A percentile compares a stretch with the other conserved stretches of the same genome.
Evolutionary conservation across 2,888 invertebrate genomes (phyloP).

Genomic region (Furcula furcula): DNA sequence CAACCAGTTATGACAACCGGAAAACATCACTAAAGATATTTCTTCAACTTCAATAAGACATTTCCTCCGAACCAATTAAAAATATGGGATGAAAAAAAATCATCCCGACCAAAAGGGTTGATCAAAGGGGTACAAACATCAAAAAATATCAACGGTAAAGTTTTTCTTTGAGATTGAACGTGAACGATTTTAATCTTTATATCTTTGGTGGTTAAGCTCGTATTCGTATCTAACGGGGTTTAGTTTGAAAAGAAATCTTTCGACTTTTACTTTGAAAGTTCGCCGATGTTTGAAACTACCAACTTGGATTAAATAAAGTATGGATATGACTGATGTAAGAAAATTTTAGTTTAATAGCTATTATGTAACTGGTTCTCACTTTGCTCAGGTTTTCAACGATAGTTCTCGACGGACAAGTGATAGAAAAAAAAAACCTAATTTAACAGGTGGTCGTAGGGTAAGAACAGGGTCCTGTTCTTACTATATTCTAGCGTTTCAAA

Average conservation of each 20-base stretch:
- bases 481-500: too few relatives aligned
- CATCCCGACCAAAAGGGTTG: constrained; percentile 1
- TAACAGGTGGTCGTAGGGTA: too few relatives aligned
- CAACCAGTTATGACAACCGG: not conserved
- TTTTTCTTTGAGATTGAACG: not conserved
- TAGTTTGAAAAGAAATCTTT: constrained; percentile 20
- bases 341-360: too few relatives aligned
- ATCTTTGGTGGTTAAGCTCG: constrained; percentile 1
- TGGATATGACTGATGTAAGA: constrained; percentile 14
- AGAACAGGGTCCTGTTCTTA: too few relatives aligned
- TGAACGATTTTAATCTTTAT: not conserved
- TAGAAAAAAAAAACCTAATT: too few relatives aligned
- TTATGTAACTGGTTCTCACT: too few relatives aligned
- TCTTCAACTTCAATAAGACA: constrained; percentile 1
- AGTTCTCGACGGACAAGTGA: too few relatives aligned
- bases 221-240: constrained; percentile 5
- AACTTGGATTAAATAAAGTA: constrained; percentile 13
- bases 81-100: not conserved
- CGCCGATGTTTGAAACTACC: constrained; percentile 28
- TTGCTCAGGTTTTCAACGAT: too few relatives aligned
- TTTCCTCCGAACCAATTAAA: constrained; percentile 2
- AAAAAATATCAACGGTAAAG: constrained; percentile 2
- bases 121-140: constrained; percentile 2
- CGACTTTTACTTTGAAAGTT: constrained; percentile 31
- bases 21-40: not conserved